Conservation (phyloP, 2,888 invertebrate species). For the Cynaeus angustus region DNA sequence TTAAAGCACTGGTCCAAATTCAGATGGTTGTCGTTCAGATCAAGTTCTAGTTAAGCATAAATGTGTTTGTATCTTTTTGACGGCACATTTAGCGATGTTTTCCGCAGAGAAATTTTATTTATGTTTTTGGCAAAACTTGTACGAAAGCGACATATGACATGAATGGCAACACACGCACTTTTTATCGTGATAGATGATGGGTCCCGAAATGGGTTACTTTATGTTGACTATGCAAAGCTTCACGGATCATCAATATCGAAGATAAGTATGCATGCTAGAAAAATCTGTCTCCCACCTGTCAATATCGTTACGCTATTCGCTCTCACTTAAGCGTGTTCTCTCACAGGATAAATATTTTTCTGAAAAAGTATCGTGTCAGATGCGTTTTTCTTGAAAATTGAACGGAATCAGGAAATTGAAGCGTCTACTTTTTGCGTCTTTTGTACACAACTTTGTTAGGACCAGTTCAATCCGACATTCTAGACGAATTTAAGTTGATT, state of each 20-base stretch:
- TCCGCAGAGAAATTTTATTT: conserved; percentile 46
- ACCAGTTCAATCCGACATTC: conserved; percentile 38
- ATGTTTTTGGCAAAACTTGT: conserved; percentile 45
- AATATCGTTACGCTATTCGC: conserved; percentile 51
- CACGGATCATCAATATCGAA: conserved; percentile 54
- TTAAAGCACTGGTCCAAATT: too few species aligned
- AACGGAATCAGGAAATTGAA: conserved; percentile 45
- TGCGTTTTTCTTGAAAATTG: conserved; percentile 33
- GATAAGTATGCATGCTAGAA: conserved; percentile 50
- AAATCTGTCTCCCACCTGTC: conserved; percentile 54
- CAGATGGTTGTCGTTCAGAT: not conserved
- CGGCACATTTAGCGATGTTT: conserved; percentile 47
- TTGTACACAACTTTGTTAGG: conserved; percentile 38
- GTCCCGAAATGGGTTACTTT: conserved; percentile 51
- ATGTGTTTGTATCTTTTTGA: conserved; percentile 42
- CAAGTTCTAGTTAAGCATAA: conserved; percentile 28
- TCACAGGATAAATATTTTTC: conserved; percentile 36
- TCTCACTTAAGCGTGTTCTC: conserved; percentile 39
- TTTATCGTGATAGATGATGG: conserved; percentile 52
- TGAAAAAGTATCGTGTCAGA: conserved; percentile 31
- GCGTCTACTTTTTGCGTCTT: conserved; percentile 30
- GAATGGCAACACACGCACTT: conserved; percentile 49
- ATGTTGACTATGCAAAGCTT: conserved; percentile 54
- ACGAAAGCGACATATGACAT: conserved; percentile 48
- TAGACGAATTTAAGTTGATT: conserved; percentile 46